Evolutionary conservation across 1,140 invertebrate genomes (phyloP).

Genomic region (Sarcophaga peregrina): DNA sequence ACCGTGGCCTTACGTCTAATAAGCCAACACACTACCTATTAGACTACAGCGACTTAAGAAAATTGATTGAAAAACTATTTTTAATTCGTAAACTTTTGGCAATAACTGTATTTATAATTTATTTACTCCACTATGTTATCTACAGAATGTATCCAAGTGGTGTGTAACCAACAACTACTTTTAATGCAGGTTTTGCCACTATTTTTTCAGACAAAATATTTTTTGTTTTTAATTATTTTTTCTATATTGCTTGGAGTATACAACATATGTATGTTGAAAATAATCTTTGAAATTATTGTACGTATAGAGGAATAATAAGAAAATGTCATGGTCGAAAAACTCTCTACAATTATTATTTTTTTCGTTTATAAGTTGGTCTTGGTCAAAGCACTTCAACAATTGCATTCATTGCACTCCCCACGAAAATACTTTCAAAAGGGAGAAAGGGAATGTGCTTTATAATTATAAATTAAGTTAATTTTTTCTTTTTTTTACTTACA

Average conservation of each 20-base stretch:
- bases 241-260: no score
- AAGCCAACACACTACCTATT: no score
- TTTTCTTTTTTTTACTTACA: neutral
- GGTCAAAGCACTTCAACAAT: slow-evolving; percentile 14
- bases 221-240: neutral
- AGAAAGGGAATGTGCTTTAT: neutral
- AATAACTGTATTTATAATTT: slow-evolving; percentile 9
- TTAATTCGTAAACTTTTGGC: no score
- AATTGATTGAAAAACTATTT: no score
- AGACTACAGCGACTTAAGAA: no score
- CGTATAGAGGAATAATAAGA: neutral
- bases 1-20: no score
- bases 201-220: neutral
- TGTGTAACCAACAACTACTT: neutral
- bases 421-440: neutral
- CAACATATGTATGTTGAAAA: neutral
- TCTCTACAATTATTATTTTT: slow-evolving; percentile 21
- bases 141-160: neutral
- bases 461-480: slow-evolving; percentile 8
- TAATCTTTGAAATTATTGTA: neutral
- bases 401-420: slow-evolving; percentile 8
- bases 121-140: neutral
- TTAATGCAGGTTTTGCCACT: slow-evolving; percentile 14
- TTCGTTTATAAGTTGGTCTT: neutral
- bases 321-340: slow-evolving; percentile 34